Evolutionary conservation across 2,888 invertebrate species (phyloP), one percentile per base, ranked within the genome.

Genomic region (Dryococelus australis): DNA sequence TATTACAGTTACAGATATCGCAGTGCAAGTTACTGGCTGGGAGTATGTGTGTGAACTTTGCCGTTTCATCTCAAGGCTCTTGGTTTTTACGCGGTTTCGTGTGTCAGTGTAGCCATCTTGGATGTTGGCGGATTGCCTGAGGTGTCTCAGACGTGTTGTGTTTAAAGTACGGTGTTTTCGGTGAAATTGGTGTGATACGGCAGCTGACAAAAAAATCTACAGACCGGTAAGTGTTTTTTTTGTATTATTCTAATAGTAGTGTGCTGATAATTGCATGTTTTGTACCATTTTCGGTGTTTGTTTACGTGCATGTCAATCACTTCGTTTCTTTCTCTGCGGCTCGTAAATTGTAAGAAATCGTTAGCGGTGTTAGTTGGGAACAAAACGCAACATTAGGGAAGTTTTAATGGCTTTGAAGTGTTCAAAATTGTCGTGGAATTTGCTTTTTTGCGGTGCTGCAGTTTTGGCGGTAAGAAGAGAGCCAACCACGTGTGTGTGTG

Each of bases 71-170:
- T 65, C 65, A 65, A 65, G 65, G 65, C 24, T 65, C 65, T 65
- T 20, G 83, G 83, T 35, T 12, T 85, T 87, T 87, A 85, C 85
- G 87, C 87, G 87, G 85, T 87, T 87, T 87, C 53, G 78, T 81
- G 87, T 65, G 87, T 81, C 85, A 80, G 87, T 51, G 87, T 84
- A 43, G 87, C 87, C 87, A 87, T 87, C 85, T 84, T 87, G 85
- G 87, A 84, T 87, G 87, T 87, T 78, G 10, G 87, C 79, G 43
- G 47, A 81, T 83, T 79, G 86, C 83, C 81, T 51, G 84, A 65
- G 65, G 24, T 65, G n/a, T n/a, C n/a, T 51, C 8, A 8, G 2
- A 24, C 2, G 65, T 65, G 20, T 10, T 65, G 65, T 65, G 20
- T 65, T 65, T 16, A 24, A 65, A 65, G 6, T 65, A 16, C 20